Evolutionary conservation across 2,797 vertebrate species (phyloP).

Genomic region (Coregonus sp.): DNA sequence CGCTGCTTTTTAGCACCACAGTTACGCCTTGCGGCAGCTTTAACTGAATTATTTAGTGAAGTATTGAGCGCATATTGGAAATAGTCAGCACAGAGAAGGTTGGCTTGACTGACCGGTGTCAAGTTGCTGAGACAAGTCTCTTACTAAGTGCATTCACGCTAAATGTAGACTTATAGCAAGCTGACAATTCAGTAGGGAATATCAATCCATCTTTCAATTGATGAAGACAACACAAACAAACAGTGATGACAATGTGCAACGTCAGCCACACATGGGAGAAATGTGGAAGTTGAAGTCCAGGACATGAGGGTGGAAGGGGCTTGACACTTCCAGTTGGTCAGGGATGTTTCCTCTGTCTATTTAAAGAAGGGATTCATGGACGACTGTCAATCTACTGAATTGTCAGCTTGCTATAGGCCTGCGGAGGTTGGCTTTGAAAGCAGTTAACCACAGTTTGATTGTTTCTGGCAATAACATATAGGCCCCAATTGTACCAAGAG

Average conservation of each 20-base stretch:
- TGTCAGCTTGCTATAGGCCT: neutral
- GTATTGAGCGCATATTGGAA: neutral
- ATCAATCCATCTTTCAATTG: neutral
- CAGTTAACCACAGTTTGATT: neutral
- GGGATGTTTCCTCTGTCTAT: conserved; percentile 18
- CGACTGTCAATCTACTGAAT: neutral
- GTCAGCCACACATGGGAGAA: neutral
- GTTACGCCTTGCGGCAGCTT: neutral
- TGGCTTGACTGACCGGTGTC: neutral
- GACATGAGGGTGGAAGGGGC: neutral
- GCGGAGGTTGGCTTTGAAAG: too few relatives aligned
- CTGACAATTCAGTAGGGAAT: neutral
- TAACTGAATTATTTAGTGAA: neutral
- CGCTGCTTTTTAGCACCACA: neutral
- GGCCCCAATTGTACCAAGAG: neutral
- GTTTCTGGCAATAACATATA: neutral
- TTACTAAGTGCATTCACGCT: neutral
- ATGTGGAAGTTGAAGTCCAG: neutral
- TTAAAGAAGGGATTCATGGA: neutral
- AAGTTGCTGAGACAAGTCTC: neutral
- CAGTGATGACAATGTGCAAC: neutral
- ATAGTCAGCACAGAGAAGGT: neutral
- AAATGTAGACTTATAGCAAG: neutral
- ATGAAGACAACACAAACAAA: neutral
- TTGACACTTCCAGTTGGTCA: neutral